Evolutionary conservation across 2,888 invertebrate species (phyloP), one percentile per base, ranked within the genome.

Genomic region (Achlya flavicornis): DNA sequence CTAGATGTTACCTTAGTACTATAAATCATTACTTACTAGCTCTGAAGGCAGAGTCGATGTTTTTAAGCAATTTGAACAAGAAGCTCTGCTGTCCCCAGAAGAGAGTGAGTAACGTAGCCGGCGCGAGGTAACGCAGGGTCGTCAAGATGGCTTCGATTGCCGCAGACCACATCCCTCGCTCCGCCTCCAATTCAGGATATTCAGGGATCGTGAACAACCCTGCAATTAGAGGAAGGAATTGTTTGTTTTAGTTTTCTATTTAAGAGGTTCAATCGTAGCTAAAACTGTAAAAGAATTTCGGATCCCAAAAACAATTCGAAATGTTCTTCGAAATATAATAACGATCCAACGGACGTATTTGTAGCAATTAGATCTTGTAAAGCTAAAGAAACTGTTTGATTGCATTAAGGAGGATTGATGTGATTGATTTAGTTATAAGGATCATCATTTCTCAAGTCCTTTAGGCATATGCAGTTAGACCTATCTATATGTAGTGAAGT

Each of bases 61-160:
- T 92, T 75, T 92, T 91, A 64, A 95, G 80, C 58, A 95, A 76
- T 72, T 87, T 94, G 76, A 94, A 91, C 65, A 95, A 78, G 78
- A 95, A 91, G 73, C 94, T 93, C 78, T 94, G 94, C 68, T 94
- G 93, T 38, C 94, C 93, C 92, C 94, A 94, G 78, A 95, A 87
- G 35, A 95, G 76, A 0, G 94, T 93, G 59, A 95, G 87, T 41
- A 95, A 85, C 8, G 95, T 94, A 57, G 95, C 90, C 69, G 95
- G 95, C 70, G 95, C 91, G 69, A 95, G 84, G 80, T 95, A 90
- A 77, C 95, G 94, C 71, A 95, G 87, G 72, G 94, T 93, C 67
- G 94, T 93, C 74, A 93, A 73, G 67, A 94, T 84, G 61, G 87
- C 87, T 74, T 91, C 88, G 63, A 93, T 76, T 65, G 91, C 91